Percentiles rank a stretch among this genome's conserved stretches.
phyloP scores from a whole-genome alignment of 2,888 invertebrate species.

The Phorcus lineatus region DNA sequence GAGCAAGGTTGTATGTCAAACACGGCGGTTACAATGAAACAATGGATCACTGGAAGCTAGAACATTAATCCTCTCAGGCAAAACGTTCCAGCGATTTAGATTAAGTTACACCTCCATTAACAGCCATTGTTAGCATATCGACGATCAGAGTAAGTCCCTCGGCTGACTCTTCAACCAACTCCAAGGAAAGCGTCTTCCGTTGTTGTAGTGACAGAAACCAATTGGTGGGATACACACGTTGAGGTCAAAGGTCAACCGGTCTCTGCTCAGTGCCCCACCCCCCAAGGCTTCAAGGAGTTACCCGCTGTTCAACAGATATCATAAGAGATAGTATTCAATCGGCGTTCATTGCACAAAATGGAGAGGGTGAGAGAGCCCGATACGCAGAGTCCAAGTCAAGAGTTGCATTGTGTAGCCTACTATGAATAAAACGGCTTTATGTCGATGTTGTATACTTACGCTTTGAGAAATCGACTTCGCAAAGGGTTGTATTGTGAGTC shows the following conservation, averaged over 20 bases:
- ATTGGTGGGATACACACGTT: neutral
- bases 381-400: too few relatives aligned
- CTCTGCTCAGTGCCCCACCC: neutral
- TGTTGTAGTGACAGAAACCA: neutral
- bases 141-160: neutral
- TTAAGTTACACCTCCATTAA: neutral
- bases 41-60: neutral
- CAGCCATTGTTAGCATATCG: neutral
- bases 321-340: slow-evolving; percentile 4
- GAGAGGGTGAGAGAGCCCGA: too few relatives aligned
- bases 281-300: neutral
- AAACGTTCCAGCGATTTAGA: neutral
- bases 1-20: too few relatives aligned
- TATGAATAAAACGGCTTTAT: too few relatives aligned
- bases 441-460: too few relatives aligned
- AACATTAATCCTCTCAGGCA: neutral
- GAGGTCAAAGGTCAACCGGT: neutral
- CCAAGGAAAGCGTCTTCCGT: neutral
- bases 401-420: too few relatives aligned
- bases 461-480: too few relatives aligned
- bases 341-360: neutral
- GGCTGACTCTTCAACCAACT: neutral
- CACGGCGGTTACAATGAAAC: neutral
- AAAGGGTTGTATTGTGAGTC: too few relatives aligned
- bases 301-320: slow-evolving; percentile 1